phyloP scores from a whole-genome alignment of 2,888 invertebrate genomes.

The Pheosia tremula region DNA sequence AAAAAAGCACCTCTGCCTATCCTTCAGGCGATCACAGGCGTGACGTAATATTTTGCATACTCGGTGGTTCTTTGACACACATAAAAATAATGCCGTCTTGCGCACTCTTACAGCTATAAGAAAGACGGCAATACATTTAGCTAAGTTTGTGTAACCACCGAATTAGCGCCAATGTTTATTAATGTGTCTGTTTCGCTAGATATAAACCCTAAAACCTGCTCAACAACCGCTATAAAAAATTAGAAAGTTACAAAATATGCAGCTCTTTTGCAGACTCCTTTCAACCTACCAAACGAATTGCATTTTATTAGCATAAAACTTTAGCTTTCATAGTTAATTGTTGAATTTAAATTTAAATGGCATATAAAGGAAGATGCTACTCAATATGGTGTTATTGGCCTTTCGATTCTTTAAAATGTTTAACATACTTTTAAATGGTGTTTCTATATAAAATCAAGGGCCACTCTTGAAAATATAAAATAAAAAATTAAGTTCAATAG shows the following conservation, averaged over 20 bases:
- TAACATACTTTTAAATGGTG: constrained; percentile 5
- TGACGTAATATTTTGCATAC: too few species aligned
- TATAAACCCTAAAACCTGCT: constrained; percentile 77
- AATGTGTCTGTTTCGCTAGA: constrained; percentile 36
- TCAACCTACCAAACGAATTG: constrained; percentile 80
- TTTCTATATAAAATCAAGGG: too few species aligned
- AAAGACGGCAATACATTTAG: too few species aligned
- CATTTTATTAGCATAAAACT: constrained; percentile 80
- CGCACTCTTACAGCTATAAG: too few species aligned
- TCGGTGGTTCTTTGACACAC: too few species aligned
- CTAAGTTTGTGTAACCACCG: neutral
- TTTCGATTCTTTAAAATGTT: constrained; percentile 50
- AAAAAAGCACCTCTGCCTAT: too few species aligned
- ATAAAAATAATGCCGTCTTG: too few species aligned
- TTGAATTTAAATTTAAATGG: constrained; percentile 64
- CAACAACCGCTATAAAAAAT: constrained; percentile 73
- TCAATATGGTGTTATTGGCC: constrained; percentile 57
- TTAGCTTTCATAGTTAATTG: constrained; percentile 74
- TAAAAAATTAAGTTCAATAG: too few species aligned
- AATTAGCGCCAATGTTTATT: neutral
- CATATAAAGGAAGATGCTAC: constrained; percentile 57
- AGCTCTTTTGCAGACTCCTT: constrained; percentile 73
- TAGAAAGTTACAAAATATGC: constrained; percentile 78
- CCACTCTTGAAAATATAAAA: too few species aligned
- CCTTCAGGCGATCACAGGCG: too few species aligned